These are phyloP conservation scores for Pediacus dermestoides DNA, from an alignment of 2,888 invertebrate species.

Conservation along the genomic window DNA sequence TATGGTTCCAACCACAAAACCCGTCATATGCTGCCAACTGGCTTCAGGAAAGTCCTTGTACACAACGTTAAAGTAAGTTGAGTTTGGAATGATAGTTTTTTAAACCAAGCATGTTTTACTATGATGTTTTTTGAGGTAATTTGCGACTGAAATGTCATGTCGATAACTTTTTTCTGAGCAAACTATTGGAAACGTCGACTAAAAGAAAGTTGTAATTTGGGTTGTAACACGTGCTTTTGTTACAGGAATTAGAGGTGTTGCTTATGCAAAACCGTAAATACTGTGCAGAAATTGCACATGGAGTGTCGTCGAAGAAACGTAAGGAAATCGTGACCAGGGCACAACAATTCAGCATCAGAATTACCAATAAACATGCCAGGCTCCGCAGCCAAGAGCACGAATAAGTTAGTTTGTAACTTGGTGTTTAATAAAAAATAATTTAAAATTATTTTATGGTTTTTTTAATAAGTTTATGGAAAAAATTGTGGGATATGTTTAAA, in stretches of 20 bases:
- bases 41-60: constrained; percentile 93
- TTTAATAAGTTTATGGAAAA: too few species aligned
- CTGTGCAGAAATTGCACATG: constrained; percentile 97
- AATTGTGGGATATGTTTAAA: too few species aligned
- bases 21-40: constrained; percentile 95
- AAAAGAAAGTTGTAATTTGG: neutral
- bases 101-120: constrained; percentile 2
- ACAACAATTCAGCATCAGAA: constrained; percentile 89
- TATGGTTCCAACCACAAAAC: constrained; percentile 95
- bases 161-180: constrained; percentile 37
- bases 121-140: constrained; percentile 48
- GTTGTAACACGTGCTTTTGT: constrained; percentile 17
- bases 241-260: constrained; percentile 89
- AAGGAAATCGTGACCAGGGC: constrained; percentile 95
- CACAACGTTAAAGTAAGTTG: constrained; percentile 74
- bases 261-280: constrained; percentile 99
- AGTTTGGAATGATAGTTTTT: constrained; percentile 5
- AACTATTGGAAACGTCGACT: too few species aligned
- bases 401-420: constrained; percentile 57
- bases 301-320: constrained; percentile 96
- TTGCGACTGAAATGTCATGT: constrained; percentile 48
- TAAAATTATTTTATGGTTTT: constrained; percentile 5
- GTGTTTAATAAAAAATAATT: constrained; percentile 29
- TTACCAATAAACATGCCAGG: constrained; percentile 95
- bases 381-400: constrained; percentile 98